Conservation (phyloP, 2,797 vertebrate genomes). For the Rhabdomys pumilio region DNA sequence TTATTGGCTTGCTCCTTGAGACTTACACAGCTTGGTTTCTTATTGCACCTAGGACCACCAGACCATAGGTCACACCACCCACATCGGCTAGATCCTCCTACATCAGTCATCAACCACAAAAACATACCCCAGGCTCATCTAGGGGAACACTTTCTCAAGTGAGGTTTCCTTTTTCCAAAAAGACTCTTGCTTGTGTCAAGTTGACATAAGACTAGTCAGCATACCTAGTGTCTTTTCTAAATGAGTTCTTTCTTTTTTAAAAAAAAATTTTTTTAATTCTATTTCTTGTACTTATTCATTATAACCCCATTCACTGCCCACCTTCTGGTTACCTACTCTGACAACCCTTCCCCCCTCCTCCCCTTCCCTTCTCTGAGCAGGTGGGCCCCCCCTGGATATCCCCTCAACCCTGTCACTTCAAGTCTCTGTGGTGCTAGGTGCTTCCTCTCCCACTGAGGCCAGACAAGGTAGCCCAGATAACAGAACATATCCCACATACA, state of each 20-base stretch:
- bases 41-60: background rate
- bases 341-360: background rate
- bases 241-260: background rate
- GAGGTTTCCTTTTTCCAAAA: background rate
- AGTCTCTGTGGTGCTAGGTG: background rate
- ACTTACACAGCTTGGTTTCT: background rate
- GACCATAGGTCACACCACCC: background rate
- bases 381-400: background rate
- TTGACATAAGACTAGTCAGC: background rate
- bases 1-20: background rate
- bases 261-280: too few species aligned
- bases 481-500: background rate
- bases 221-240: background rate
- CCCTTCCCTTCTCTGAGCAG: background rate
- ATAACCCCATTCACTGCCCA: background rate
- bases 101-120: background rate
- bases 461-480: background rate
- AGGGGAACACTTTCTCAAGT: background rate
- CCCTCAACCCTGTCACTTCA: background rate
- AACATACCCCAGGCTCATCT: background rate
- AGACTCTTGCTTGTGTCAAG: background rate
- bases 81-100: background rate
- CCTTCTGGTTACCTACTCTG: background rate
- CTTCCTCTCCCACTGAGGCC: background rate
- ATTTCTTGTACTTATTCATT: background rate